These are phyloP conservation scores for Phalacrocorax aristotelis DNA, from an alignment of 2,113 vertebrate species.

Conservation along the genomic window DNA sequence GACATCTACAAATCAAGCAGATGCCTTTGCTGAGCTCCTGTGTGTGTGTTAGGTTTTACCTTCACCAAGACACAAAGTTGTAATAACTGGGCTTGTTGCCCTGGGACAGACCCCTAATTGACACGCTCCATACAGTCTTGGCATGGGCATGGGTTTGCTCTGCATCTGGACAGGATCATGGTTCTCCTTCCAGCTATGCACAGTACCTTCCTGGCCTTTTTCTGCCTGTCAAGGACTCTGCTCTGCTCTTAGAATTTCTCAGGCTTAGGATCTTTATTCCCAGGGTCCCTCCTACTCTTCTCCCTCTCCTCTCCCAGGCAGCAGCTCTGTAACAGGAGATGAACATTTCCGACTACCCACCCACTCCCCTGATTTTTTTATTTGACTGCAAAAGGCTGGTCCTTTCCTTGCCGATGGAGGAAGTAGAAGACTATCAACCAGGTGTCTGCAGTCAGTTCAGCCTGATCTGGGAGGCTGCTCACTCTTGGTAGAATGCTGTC, in stretches of 20 bases:
- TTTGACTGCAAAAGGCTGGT: not conserved
- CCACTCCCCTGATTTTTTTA: not conserved
- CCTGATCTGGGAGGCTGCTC: no score
- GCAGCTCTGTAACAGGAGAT: not conserved
- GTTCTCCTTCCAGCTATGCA: not conserved
- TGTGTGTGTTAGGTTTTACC: not conserved
- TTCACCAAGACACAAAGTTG: not conserved
- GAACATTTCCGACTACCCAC: not conserved
- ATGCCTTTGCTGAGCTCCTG: not conserved
- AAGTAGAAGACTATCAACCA: not conserved
- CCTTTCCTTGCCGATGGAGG: not conserved
- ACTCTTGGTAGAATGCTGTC: not conserved
- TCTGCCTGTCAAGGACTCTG: not conserved
- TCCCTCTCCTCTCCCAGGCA: not conserved
- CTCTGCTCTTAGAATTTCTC: not conserved
- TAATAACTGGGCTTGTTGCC: not conserved
- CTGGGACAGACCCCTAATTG: not conserved
- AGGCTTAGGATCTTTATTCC: not conserved
- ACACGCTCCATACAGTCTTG: not conserved
- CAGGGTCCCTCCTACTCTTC: not conserved
- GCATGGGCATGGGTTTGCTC: not conserved
- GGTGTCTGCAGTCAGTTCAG: not conserved
- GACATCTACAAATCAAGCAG: not conserved
- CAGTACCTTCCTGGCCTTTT: not conserved
- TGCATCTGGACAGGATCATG: not conserved